Conservation (phyloP, 2,797 vertebrate genomes). For the Hipposideros larvatus region DNA sequence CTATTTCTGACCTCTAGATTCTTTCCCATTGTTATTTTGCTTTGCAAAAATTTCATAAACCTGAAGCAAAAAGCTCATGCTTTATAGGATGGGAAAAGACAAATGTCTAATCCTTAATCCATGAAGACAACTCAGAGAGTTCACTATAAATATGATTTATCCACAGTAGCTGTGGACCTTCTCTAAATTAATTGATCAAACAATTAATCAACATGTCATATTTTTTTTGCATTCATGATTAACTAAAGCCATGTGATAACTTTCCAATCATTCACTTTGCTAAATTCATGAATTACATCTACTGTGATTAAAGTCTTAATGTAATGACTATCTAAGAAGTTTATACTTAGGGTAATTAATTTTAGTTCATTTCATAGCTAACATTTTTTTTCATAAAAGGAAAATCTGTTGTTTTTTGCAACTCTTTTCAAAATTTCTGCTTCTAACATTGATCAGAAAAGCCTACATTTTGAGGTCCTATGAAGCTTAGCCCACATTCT, state of each 20-base stretch:
- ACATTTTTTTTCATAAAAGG: background rate
- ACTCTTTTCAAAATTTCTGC: background rate
- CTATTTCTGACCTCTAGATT: background rate
- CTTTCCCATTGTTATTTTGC: background rate
- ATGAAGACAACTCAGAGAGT: background rate
- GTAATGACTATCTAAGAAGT: background rate
- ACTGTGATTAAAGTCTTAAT: background rate
- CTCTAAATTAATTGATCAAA: background rate
- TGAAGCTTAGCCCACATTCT: background rate
- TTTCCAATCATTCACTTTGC: background rate
- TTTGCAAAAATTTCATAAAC: background rate
- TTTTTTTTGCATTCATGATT: background rate
- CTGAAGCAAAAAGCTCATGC: background rate
- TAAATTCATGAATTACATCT: background rate
- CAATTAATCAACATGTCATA: background rate
- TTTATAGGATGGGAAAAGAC: background rate
- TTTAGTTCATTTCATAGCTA: background rate
- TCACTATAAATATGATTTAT: background rate
- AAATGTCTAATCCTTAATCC: background rate
- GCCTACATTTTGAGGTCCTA: background rate
- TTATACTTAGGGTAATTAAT: background rate
- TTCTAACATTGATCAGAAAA: background rate
- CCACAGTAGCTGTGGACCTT: background rate
- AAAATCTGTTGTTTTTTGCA: background rate
- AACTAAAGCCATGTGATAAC: background rate